Evolutionary conservation across 2,797 vertebrate species (phyloP), one percentile per base, ranked within the genome.

Genomic region (Anguilla anguilla): DNA sequence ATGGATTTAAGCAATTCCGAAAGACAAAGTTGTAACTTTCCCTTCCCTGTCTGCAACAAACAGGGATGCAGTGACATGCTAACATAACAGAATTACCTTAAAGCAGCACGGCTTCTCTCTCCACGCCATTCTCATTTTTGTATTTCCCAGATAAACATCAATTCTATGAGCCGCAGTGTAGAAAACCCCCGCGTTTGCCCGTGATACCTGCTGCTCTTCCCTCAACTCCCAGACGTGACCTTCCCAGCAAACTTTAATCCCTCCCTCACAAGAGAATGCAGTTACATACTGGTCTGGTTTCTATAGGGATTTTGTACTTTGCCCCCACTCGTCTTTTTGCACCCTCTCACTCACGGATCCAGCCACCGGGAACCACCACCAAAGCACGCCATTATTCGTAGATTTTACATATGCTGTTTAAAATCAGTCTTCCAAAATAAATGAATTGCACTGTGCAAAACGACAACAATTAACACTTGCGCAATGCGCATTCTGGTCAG

Each of bases 221-320:
- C 93, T 95, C 94, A 95, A 92, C 95, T 96, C 94, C 96, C 72
- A 96, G 94, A 94, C 93, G 95, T 96, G 97, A 97, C 96, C 97
- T 96, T 96, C 95, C 95, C 92, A 96, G 96, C 74, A 19, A 39
- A 46, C 74, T 88, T 89, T 87, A 95, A 92, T 88, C 87, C 87
- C 87, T 88, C 94, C 95, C 96, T 94, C 95, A 25, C 77, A 46
- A 6, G 92, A 92, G 95, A 89, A 94, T 88, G 43, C 9, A 59
- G 53, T 53, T 91, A 94, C 93, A 94, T 96, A 96, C 96, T 95
- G 93, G 96, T 96, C 96, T 94, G 95, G 97, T 98, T 95, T 92
- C 97, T 96, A 96, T 97, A 96, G 97, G 93, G 93, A 97, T 94
- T 92, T 91, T 91, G 94, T 96, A 92, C 93, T 95, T 95, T 94